Percentiles rank a stretch among this genome's conserved stretches.
These are phyloP conservation scores for Chionis minor DNA, from an alignment of 2,113 vertebrate species.

Conservation along the genomic window DNA sequence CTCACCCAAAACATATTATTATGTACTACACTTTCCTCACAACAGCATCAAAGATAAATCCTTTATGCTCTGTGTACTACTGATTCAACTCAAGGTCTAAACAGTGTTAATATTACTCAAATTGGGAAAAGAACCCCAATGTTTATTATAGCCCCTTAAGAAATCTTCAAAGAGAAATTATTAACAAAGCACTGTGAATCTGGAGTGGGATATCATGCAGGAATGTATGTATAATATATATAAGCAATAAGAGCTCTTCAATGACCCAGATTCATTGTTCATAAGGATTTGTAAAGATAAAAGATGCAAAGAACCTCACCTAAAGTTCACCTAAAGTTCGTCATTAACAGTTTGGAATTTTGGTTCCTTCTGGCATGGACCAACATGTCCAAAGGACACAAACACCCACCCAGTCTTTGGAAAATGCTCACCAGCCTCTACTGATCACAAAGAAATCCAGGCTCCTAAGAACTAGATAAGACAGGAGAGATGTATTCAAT, in stretches of 20 bases:
- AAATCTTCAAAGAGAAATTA: not conserved
- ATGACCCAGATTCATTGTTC: accelerated
- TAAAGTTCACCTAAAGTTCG: not conserved
- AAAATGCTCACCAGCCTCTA: not conserved
- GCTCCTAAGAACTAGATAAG: not conserved
- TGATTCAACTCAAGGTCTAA: not conserved
- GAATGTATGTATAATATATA: not conserved
- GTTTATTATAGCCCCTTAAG: not conserved
- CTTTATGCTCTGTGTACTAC: not conserved
- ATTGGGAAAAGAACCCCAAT: not conserved
- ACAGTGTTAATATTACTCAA: not conserved
- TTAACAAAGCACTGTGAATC: not conserved
- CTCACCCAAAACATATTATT: not conserved
- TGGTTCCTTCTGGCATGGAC: not conserved
- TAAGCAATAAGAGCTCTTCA: not conserved
- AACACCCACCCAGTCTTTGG: not conserved
- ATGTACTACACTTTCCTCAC: not conserved
- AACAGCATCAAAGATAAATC: not conserved
- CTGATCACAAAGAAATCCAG: not conserved
- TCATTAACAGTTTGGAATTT: not conserved
- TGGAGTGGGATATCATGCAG: not conserved
- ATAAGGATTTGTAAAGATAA: not conserved
- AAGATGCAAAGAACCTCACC: not conserved
- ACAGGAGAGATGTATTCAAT: not conserved
- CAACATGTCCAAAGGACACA: not conserved